Conservation (phyloP, 2,113 vertebrate species). For the Actenoides hombroni region DNA sequence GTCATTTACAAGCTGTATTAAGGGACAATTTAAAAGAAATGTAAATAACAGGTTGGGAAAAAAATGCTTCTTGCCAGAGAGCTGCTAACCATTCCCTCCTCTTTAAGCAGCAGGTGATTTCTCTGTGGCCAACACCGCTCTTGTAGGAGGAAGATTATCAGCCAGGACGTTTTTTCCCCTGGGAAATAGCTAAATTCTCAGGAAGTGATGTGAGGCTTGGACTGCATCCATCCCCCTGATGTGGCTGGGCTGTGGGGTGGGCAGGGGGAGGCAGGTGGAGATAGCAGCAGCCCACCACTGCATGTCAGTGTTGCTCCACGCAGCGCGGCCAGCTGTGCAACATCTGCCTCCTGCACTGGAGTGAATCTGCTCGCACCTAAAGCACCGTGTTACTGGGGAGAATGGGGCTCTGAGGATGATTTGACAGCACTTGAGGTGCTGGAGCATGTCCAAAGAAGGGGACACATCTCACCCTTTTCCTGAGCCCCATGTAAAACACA, state of each 20-base stretch:
- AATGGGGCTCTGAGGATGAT: accelerated
- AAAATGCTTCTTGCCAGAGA: background rate
- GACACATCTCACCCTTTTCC: background rate
- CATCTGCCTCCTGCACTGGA: background rate
- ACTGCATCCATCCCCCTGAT: background rate
- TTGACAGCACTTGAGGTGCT: background rate
- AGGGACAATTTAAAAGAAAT: background rate
- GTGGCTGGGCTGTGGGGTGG: background rate
- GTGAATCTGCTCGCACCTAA: background rate
- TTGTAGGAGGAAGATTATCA: background rate
- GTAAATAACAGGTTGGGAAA: background rate
- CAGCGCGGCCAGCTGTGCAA: conserved; percentile 12
- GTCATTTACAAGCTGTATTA: background rate
- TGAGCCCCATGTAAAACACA: background rate
- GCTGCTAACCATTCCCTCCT: background rate
- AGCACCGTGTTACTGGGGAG: accelerated
- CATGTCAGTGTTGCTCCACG: conserved; percentile 48
- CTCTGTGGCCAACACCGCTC: background rate
- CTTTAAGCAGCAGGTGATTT: background rate
- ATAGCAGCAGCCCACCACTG: background rate
- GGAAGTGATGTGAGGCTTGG: background rate
- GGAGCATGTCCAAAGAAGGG: background rate
- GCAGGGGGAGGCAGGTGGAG: background rate
- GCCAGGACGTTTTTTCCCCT: background rate
- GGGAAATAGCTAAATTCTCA: background rate